Evolutionary conservation across 2,888 invertebrate species (phyloP).

Genomic region (Mimas tiliae): DNA sequence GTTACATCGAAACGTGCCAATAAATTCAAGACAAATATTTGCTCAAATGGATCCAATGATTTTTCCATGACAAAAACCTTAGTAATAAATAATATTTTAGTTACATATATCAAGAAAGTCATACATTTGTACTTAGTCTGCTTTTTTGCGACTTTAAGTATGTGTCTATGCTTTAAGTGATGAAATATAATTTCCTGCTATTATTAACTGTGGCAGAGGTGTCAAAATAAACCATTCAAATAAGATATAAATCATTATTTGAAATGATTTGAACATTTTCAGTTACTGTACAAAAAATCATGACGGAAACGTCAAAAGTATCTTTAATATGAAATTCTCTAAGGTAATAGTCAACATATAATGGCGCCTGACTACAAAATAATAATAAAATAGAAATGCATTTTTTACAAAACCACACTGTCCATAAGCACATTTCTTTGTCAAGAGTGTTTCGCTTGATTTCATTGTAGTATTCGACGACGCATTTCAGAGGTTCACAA

Average conservation of each 20-base stretch:
- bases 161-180: too few species aligned
- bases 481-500: constrained; percentile 1
- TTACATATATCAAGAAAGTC: not conserved
- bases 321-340: not conserved
- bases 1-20: constrained; percentile 9
- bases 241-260: not conserved
- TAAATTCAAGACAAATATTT: constrained; percentile 15
- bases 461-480: constrained; percentile 3
- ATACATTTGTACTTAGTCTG: not conserved
- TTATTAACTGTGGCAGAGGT: not conserved
- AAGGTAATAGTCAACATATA: not conserved
- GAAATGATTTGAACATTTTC: not conserved
- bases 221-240: not conserved
- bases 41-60: not conserved
- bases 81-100: constrained; percentile 10
- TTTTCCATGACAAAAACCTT: too few species aligned
- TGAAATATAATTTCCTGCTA: not conserved
- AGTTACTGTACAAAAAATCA: not conserved
- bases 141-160: too few species aligned
- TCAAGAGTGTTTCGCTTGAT: not conserved
- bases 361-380: not conserved
- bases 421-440: not conserved
- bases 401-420: not conserved
- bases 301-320: not conserved
- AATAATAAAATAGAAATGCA: not conserved